phyloP scores from a whole-genome alignment of 2,888 invertebrate genomes.

The Hipparchia sbordonii region DNA sequence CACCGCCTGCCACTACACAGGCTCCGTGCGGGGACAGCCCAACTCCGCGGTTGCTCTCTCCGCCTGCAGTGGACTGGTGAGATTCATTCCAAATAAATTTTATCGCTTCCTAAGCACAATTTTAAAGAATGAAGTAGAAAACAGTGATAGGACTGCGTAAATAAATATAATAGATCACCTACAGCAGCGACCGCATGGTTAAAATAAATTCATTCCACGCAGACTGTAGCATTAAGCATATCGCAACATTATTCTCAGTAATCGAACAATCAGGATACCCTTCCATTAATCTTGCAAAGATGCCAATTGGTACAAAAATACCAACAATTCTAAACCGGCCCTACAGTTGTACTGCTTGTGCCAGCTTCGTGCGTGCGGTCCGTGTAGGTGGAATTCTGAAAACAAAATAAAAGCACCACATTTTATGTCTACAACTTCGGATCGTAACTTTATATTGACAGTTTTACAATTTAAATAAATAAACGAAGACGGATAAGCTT shows the following conservation, averaged over 20 bases:
- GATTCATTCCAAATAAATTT: slow-evolving; percentile 48
- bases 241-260: slow-evolving; percentile 24
- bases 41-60: slow-evolving; percentile 89
- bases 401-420: slow-evolving; percentile 31
- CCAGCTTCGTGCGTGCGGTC: slow-evolving; percentile 34
- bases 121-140: not conserved
- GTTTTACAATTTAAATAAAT: slow-evolving; percentile 21
- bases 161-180: slow-evolving; percentile 14
- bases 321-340: slow-evolving; percentile 37
- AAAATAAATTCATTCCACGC: slow-evolving; percentile 10
- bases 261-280: slow-evolving; percentile 32
- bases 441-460: slow-evolving; percentile 19
- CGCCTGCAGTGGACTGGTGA: slow-evolving; percentile 92
- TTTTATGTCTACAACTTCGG: slow-evolving; percentile 27
- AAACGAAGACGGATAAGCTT: slow-evolving; percentile 16
- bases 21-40: slow-evolving; percentile 87
- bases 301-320: slow-evolving; percentile 39
- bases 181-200: not conserved
- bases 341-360: slow-evolving; percentile 15
- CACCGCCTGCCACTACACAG: slow-evolving; percentile 90
- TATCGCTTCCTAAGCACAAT: not conserved
- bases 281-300: slow-evolving; percentile 36
- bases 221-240: slow-evolving; percentile 5
- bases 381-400: slow-evolving; percentile 29
- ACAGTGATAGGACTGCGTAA: not conserved